Percentiles rank a stretch among this genome's conserved stretches.
Evolutionary conservation across 2,797 vertebrate species (phyloP).

Genomic region (Aldrovandia affinis): DNA sequence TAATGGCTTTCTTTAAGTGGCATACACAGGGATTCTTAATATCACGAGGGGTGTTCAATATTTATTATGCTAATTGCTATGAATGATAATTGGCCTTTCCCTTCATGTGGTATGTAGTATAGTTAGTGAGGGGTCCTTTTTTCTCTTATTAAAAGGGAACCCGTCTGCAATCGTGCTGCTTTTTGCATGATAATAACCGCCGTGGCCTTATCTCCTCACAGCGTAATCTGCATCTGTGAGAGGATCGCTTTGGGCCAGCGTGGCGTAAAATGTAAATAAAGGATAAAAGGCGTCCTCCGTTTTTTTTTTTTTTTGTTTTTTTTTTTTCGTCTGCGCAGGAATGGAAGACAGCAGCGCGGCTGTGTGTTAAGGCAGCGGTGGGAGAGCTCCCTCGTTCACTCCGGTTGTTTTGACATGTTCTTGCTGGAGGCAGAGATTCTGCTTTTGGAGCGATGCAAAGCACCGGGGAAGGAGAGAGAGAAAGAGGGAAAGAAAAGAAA

Average conservation of each 20-base stretch:
- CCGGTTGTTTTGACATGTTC: slow-evolving; percentile 2
- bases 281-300: no score
- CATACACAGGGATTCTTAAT: no score
- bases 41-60: slow-evolving; percentile 44
- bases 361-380: not conserved
- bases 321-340: not conserved
- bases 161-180: not conserved
- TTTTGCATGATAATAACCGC: no score
- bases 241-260: no score
- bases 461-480: not conserved
- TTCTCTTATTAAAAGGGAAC: slow-evolving; percentile 8
- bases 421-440: slow-evolving; percentile 18
- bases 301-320: slow-evolving; percentile 10
- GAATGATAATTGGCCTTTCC: slow-evolving; percentile 31
- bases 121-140: not conserved
- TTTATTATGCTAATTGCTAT: slow-evolving; percentile 62
- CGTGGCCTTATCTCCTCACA: no score
- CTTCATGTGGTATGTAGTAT: no score
- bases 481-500: slow-evolving; percentile 4
- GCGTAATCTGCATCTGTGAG: no score
- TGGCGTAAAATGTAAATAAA: no score
- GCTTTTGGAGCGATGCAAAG: not conserved
- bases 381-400: not conserved
- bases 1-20: no score
- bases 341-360: not conserved